Base-by-base conservation (phyloP, 2,113 vertebrate genomes). In the Pteronura brasiliensis region DNA sequence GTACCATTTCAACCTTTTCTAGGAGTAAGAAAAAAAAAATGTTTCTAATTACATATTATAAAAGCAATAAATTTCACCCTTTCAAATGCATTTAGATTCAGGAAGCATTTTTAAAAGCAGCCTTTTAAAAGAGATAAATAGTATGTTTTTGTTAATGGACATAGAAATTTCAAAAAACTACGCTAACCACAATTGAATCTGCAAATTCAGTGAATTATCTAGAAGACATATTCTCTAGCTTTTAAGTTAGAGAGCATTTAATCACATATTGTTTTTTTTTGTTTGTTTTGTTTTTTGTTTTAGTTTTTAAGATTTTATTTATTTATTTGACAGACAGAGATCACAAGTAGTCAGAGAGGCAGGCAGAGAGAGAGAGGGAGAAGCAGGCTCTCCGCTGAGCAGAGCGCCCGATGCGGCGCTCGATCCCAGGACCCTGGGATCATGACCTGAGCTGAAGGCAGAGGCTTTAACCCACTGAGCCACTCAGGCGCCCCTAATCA, bases 11-110 rank as follows among this genome's bases (percentile, higher is more conserved):
- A 96, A 92, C 95, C 91, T 96, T 97, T 95, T 88, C 86, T 61
- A 93, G 47, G 74, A 96, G 47, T 95, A 97, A 97, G 89, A 88
- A 95, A 97, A 95, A 98, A 96, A 98, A 96, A 85, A 84, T 93
- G 57, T 94, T 97, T 98, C 86, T 88, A 96, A 97, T 94, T 85
- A 94, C 69, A 96, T 97, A 95, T 95, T 34, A 12, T 83, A 90
- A 94, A 93, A 65, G 94, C 88, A 94, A 96, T 93, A 55, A 93
- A 94, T 97, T 89, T 95, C 97, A 98, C 47, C 21, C 72, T 95
- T 96, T 94, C 90, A 96, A 93, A 97, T 96, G 93, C 85, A 97
- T 96, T 95, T 91, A 92, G 77, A 96, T 92, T 97, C 93, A 96
- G 81, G 44, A 95, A 92, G 52, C 67, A 96, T 97, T 96, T 96